A percentile compares a stretch with the other conserved stretches of the same genome.
Evolutionary conservation across 2,113 vertebrate genomes (phyloP).

Genomic region (Prinia subflava): DNA sequence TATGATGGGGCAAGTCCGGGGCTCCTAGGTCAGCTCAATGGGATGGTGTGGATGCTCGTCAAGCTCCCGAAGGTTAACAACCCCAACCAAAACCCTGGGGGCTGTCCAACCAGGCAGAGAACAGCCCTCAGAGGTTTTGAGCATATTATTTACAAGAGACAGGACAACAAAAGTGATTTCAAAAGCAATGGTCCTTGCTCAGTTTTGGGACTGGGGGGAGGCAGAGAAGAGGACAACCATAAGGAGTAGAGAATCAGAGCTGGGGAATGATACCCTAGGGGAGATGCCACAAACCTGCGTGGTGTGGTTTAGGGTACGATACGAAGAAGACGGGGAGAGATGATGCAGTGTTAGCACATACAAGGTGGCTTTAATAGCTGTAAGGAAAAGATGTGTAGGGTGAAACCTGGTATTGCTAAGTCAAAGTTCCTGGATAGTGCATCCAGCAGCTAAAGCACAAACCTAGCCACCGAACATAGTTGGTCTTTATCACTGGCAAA

Average conservation of each 20-base stretch:
- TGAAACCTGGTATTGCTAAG: slow-evolving; percentile 49
- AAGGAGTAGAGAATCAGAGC: not conserved
- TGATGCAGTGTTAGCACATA: slow-evolving; percentile 4
- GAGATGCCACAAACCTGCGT: not conserved
- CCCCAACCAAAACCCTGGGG: not conserved
- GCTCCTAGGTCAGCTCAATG: not conserved
- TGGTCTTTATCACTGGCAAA: slow-evolving; percentile 46
- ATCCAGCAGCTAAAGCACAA: slow-evolving; percentile 46
- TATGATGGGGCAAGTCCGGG: not conserved
- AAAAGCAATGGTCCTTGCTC: not conserved
- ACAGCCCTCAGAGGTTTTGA: not conserved
- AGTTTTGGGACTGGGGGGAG: not conserved
- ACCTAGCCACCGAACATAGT: not conserved
- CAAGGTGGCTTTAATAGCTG: slow-evolving; percentile 26
- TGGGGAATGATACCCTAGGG: not conserved
- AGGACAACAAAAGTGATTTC: not conserved
- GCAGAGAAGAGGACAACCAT: not conserved
- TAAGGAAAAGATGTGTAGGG: slow-evolving; percentile 8
- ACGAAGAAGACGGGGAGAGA: not conserved
- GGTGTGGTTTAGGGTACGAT: accelerated
- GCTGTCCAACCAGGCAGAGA: not conserved
- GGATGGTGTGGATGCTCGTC: not conserved
- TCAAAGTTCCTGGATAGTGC: not conserved
- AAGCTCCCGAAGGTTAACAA: not conserved
- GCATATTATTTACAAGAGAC: slow-evolving; percentile 3